These are phyloP conservation scores for Desoria tigrina DNA, from an alignment of 2,888 invertebrate species.

Conservation along the genomic window DNA sequence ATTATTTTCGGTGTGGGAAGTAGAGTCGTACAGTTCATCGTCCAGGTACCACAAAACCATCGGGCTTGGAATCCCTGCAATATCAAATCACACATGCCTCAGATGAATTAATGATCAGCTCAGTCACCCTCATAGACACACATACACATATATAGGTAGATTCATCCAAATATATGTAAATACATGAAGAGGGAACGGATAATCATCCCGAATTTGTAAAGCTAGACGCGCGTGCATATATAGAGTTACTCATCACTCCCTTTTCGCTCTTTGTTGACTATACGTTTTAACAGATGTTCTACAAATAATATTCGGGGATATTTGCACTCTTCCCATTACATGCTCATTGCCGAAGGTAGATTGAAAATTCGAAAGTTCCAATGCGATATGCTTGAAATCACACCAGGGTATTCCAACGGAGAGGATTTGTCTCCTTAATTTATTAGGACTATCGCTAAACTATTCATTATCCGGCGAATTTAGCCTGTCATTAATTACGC, in stretches of 20 bases:
- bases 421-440: constrained; percentile 14
- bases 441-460: too few species aligned
- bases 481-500: too few species aligned
- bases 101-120: constrained; percentile 37
- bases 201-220: too few species aligned
- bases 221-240: too few species aligned
- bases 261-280: not conserved
- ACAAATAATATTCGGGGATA: not conserved
- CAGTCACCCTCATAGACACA: constrained; percentile 6
- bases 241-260: not conserved
- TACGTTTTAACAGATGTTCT: constrained; percentile 4
- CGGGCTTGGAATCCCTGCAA: constrained; percentile 47
- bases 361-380: too few species aligned
- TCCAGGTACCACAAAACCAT: constrained; percentile 53
- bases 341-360: too few species aligned
- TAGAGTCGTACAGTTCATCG: constrained; percentile 48
- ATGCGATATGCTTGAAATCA: not conserved
- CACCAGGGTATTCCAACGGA: constrained; percentile 17
- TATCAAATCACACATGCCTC: constrained; percentile 20
- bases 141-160: not conserved
- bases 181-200: too few species aligned
- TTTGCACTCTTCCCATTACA: too few species aligned
- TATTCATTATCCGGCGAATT: too few species aligned
- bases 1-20: constrained; percentile 46
- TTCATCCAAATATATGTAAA: too few species aligned